These are phyloP conservation scores for Brienomyrus brachyistius DNA, from an alignment of 2,113 vertebrate genomes.

Conservation along the genomic window DNA sequence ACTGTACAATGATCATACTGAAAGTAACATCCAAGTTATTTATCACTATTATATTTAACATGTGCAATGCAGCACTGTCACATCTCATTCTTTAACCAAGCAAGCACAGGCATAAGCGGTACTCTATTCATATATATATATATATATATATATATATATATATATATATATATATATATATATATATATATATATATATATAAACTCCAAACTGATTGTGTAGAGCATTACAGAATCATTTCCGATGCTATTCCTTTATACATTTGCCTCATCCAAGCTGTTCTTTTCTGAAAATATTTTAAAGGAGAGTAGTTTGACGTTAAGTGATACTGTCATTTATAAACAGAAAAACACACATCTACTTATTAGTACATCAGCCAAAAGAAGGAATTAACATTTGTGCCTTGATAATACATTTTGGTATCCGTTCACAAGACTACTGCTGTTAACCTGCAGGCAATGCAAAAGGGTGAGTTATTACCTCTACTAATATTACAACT, in stretches of 20 bases:
- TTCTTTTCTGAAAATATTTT: neutral
- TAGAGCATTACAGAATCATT: neutral
- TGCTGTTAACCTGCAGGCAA: neutral
- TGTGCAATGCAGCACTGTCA: no score
- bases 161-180: neutral
- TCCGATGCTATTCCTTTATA: neutral
- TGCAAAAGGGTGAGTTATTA: neutral
- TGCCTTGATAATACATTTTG: neutral
- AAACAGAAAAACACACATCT: neutral
- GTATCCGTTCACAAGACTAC: neutral
- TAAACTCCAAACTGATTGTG: neutral
- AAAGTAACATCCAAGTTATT: no score
- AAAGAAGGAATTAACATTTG: neutral
- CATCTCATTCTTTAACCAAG: no score
- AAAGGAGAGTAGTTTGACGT: neutral
- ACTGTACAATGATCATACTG: no score
- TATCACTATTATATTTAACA: no score
- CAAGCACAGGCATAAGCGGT: no score
- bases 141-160: neutral
- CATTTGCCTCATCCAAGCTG: neutral
- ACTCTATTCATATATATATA: no score
- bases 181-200: neutral
- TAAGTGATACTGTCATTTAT: neutral
- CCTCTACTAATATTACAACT: neutral
- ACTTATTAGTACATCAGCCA: neutral